Evolutionary conservation across 1,140 invertebrate species (phyloP), one percentile per base, ranked within the genome.

Genomic region (Anastatus disparis): DNA sequence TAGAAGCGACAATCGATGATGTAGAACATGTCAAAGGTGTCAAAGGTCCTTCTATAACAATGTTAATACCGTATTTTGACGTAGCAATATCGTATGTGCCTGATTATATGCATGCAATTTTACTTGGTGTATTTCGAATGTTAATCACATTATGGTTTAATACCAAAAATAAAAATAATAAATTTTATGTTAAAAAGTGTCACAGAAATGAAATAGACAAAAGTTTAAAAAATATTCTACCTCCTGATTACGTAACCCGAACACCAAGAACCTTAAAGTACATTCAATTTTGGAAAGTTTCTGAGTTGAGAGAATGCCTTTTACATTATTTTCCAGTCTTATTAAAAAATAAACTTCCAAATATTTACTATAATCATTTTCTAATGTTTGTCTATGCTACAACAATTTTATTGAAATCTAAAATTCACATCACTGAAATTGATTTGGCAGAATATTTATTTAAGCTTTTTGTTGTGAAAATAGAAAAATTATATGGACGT

Each of bases 311-410:
- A 48, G 65, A 42, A 29, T 40, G 27, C 35, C 53, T 68, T 1
- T 20, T 48, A 3, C 40, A 48, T 35, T 58, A 68, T 17, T 55
- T 55, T 42, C 53, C 65, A 48, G 17, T 68, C 31, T 20, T 59
- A 27, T 58, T 59, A 31, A 46, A 68, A 58, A 22, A 24, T 15
- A 46, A 48, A 31, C 26, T 58, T 3, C 3, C 13, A 9, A 44
- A 48, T 35, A 40, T 48, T 35, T 58, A 48, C 35, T 68, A 58
- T 44, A 26, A 66, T 24, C 64, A 66, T 44, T n/a, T n/a, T n/a
- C n/a, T n/a, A n/a, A n/a, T n/a, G n/a, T n/a, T n/a, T n/a, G n/a
- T n/a, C n/a, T n/a, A n/a, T n/a, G n/a, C n/a, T n/a, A n/a, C n/a
- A n/a, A n/a, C n/a, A n/a, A n/a, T n/a, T n/a, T n/a, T n/a, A n/a